phyloP scores from a whole-genome alignment of 2,113 vertebrate genomes.

The Cettia cetti region DNA sequence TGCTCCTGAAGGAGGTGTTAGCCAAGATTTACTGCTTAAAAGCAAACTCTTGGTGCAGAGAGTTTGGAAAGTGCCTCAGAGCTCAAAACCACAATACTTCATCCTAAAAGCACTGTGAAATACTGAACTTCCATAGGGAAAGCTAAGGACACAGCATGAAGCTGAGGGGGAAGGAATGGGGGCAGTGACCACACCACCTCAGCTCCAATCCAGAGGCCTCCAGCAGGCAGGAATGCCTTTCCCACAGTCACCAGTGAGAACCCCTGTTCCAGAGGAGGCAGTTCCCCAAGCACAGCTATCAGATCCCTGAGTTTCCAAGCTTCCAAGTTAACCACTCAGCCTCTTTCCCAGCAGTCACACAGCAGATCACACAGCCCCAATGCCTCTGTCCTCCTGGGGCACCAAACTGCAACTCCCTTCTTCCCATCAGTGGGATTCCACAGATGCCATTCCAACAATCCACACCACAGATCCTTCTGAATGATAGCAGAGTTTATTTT shows the following conservation, averaged over 20 bases:
- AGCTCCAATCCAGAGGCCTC: not conserved
- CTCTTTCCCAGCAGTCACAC: not conserved
- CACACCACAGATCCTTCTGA: not conserved
- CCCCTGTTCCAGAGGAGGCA: not conserved
- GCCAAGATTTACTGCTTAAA: not conserved
- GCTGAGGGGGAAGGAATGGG: not conserved
- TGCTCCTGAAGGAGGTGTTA: not conserved
- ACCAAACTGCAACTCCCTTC: not conserved
- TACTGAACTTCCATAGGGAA: fast-evolving
- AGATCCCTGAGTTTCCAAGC: not conserved
- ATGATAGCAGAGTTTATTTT: slow-evolving; percentile 61
- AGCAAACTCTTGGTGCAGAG: not conserved
- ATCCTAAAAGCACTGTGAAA: not conserved
- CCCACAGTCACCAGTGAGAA: fast-evolving
- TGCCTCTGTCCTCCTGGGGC: fast-evolving
- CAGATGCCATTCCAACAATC: not conserved
- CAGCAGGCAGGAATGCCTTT: not conserved
- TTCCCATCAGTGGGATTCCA: not conserved
- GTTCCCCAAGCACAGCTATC: not conserved
- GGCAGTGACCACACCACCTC: not conserved
- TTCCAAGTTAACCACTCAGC: not conserved
- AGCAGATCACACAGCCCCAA: not conserved
- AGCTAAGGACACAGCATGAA: not conserved
- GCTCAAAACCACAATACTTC: not conserved
- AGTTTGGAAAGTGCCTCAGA: not conserved